These are phyloP conservation scores for Tenthredo notha DNA, from an alignment of 2,888 invertebrate species.

Conservation along the genomic window DNA sequence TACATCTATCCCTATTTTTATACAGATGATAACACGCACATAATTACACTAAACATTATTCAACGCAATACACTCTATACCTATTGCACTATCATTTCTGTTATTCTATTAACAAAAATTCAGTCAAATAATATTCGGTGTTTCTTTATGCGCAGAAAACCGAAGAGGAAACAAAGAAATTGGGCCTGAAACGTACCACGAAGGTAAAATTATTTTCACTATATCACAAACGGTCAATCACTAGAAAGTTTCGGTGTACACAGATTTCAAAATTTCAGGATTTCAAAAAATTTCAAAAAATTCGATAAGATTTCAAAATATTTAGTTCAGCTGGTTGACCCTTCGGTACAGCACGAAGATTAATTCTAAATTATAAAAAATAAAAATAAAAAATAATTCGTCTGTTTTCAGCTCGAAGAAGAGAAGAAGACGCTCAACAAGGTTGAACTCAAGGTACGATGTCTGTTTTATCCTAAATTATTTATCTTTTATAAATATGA, in stretches of 20 bases:
- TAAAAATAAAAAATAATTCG: background rate
- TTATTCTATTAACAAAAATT: background rate
- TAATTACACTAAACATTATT: conserved; percentile 25
- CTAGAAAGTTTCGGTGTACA: background rate
- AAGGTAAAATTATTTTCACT: conserved; percentile 66
- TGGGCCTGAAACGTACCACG: conserved; percentile 67
- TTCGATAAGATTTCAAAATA: background rate
- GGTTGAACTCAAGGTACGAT: conserved; percentile 77
- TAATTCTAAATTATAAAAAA: background rate
- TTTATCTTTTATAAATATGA: background rate
- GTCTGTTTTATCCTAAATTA: conserved; percentile 33
- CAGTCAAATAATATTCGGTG: background rate
- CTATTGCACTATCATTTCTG: background rate
- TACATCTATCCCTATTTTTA: background rate
- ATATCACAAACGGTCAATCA: background rate
- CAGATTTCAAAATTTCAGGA: background rate
- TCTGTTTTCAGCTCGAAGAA: conserved; percentile 66
- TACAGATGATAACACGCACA: background rate
- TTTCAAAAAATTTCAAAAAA: background rate
- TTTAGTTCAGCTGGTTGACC: background rate
- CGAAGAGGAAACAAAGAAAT: conserved; percentile 69
- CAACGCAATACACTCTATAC: background rate
- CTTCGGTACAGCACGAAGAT: background rate
- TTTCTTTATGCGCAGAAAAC: conserved; percentile 68
- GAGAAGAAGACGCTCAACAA: conserved; percentile 72